Evolutionary conservation across 2,888 invertebrate species (phyloP).

Genomic region (Pseudococcus longispinus): DNA sequence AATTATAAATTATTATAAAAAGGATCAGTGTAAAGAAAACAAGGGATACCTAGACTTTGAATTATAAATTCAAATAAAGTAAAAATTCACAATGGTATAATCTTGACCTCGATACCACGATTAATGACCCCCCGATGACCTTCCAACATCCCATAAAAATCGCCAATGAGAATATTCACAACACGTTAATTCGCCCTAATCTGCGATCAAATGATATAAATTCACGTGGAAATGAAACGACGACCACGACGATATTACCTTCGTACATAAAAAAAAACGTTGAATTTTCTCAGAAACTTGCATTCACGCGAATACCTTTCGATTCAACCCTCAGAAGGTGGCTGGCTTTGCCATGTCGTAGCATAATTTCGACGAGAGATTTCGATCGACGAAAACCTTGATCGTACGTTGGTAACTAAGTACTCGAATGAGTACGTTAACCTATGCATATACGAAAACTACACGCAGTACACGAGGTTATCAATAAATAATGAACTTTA

Average conservation of each 20-base stretch:
- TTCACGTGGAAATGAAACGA: neutral
- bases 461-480: neutral
- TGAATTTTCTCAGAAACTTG: neutral
- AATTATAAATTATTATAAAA: no score
- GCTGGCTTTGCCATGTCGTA: neutral
- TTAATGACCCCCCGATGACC: neutral
- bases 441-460: neutral
- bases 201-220: neutral
- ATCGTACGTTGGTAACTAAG: neutral
- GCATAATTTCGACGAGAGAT: neutral
- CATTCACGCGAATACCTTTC: neutral
- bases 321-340: neutral
- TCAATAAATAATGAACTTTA: constrained; percentile 38
- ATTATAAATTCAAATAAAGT: neutral
- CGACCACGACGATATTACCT: neutral
- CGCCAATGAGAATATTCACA: neutral
- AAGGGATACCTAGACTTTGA: no score
- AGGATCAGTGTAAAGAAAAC: no score
- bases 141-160: no score
- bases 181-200: neutral
- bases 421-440: constrained; percentile 20
- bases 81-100: neutral
- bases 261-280: no score
- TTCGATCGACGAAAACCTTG: constrained; percentile 10
- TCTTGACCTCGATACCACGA: neutral